phyloP scores from a whole-genome alignment of 1,140 invertebrate genomes.

The Battus philenor region DNA sequence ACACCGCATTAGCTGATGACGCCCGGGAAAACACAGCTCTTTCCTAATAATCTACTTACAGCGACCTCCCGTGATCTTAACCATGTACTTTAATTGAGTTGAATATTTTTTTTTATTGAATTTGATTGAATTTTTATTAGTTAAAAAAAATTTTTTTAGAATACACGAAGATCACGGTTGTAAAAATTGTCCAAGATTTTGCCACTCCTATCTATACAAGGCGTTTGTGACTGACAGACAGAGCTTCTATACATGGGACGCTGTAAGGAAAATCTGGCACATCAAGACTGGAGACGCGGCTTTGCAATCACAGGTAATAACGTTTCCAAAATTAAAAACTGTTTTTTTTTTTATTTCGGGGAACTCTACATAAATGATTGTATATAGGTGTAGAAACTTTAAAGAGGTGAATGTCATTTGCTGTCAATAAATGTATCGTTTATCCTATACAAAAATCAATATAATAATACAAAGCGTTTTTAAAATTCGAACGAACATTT shows the following conservation, averaged over 20 bases:
- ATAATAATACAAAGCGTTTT: too few relatives aligned
- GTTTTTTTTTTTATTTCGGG: background rate
- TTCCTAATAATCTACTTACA: too few relatives aligned
- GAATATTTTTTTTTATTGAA: background rate
- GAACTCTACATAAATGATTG: background rate
- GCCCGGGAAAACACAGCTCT: too few relatives aligned
- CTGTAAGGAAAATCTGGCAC: conserved; percentile 19
- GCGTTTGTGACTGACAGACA: conserved; percentile 59
- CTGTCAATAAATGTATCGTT: background rate
- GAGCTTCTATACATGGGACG: conserved; percentile 51
- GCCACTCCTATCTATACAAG: conserved; percentile 58
- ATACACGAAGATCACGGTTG: conserved; percentile 33
- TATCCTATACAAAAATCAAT: background rate
- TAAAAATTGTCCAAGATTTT: conserved; percentile 48
- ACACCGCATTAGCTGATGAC: too few relatives aligned
- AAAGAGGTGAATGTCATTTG: background rate
- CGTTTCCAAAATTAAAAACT: too few relatives aligned
- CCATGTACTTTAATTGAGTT: too few relatives aligned
- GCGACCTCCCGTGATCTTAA: too few relatives aligned
- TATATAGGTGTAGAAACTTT: background rate
- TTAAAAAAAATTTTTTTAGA: too few relatives aligned
- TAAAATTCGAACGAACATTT: too few relatives aligned
- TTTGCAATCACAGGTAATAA: conserved; percentile 53
- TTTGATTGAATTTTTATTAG: conserved; percentile 28
- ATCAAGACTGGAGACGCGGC: conserved; percentile 19